Percentiles rank a stretch among this genome's conserved stretches.
phyloP scores from a whole-genome alignment of 2,113 vertebrate species.

The Upupa epops region DNA sequence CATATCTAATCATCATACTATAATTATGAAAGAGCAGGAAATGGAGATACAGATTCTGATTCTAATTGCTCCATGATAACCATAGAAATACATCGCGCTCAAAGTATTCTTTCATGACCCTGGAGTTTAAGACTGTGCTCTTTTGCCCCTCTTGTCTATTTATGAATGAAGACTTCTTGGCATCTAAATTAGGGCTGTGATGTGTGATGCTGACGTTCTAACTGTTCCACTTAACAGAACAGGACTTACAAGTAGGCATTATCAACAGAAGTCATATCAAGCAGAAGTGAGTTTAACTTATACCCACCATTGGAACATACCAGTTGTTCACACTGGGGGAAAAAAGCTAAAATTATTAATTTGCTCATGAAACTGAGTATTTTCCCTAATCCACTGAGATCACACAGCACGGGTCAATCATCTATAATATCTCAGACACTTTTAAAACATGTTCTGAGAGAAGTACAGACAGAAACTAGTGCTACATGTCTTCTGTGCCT shows the following conservation, averaged over 20 bases:
- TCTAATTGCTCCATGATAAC: slow-evolving; percentile 51
- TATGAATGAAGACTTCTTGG: neutral
- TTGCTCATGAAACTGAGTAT: neutral
- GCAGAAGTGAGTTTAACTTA: neutral
- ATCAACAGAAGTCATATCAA: neutral
- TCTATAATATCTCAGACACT: rapidly evolving
- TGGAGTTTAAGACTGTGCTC: neutral
- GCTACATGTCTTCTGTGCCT: neutral
- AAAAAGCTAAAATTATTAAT: neutral
- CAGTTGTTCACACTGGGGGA: neutral
- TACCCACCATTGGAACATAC: neutral
- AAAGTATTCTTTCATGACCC: slow-evolving; percentile 37
- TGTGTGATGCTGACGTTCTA: neutral
- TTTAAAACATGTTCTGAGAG: neutral
- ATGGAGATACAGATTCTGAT: slow-evolving; percentile 54
- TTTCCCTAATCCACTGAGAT: neutral
- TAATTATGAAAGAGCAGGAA: slow-evolving; percentile 53
- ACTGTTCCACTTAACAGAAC: neutral
- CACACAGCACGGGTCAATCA: neutral
- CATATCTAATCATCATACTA: slow-evolving; percentile 39
- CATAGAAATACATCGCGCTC: slow-evolving; percentile 19
- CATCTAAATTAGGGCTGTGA: neutral
- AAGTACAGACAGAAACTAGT: neutral
- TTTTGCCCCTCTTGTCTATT: neutral
- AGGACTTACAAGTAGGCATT: neutral